phyloP scores from a whole-genome alignment of 2,113 vertebrate genomes.

The Lathamus discolor region DNA sequence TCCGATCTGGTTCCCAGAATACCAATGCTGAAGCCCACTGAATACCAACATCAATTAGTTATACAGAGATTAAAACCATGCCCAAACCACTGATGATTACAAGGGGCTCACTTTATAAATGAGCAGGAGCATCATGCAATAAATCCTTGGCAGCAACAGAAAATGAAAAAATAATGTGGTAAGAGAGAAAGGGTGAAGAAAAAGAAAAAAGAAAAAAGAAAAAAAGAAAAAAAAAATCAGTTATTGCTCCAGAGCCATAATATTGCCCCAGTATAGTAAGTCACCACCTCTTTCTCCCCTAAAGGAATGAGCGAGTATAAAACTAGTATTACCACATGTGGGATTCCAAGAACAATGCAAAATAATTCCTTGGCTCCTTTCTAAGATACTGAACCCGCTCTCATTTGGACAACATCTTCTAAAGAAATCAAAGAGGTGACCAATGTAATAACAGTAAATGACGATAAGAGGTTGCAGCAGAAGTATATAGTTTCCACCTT shows the following conservation, averaged over 20 bases:
- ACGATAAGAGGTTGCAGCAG: not conserved
- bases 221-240: not conserved
- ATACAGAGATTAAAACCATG: slow-evolving; percentile 29
- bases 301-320: not conserved
- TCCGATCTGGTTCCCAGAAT: not conserved
- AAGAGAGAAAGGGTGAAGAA: not conserved
- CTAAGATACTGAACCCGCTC: slow-evolving; percentile 10
- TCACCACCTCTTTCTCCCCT: slow-evolving; percentile 6
- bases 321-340: not conserved
- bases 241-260: not conserved
- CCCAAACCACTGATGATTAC: slow-evolving; percentile 34
- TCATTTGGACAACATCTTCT: slow-evolving; percentile 34
- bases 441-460: not conserved
- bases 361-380: slow-evolving; percentile 36
- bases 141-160: slow-evolving; percentile 51
- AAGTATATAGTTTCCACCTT: not conserved
- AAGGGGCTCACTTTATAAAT: slow-evolving; percentile 48
- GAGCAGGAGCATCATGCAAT: slow-evolving; percentile 29
- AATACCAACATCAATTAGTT: slow-evolving; percentile 25
- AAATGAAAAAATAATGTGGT: not conserved
- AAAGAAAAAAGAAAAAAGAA: not conserved
- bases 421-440: slow-evolving; percentile 50
- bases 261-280: not conserved
- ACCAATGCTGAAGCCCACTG: not conserved
- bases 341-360: slow-evolving; percentile 34